Percentiles rank a stretch among this genome's conserved stretches.
Conservation (phyloP, 2,888 invertebrate genomes). For the Sphecodes monilicornis region DNA sequence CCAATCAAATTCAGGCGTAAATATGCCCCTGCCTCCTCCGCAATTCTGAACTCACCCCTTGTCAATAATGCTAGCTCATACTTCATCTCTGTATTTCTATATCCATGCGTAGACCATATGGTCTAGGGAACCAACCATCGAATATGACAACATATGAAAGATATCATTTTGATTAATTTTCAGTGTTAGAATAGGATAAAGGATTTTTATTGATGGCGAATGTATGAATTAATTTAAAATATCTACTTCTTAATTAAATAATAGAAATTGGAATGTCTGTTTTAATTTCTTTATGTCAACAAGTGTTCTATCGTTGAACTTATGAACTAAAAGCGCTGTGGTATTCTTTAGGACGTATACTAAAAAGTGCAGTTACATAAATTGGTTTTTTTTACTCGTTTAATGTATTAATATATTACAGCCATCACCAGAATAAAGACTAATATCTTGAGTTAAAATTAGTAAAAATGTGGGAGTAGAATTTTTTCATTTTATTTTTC, state of each 20-base stretch:
- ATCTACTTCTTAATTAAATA: background rate
- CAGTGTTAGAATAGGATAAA: background rate
- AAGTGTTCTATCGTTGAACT: background rate
- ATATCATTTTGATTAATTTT: background rate
- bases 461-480: background rate
- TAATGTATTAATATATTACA: background rate
- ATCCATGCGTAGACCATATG: too few relatives aligned
- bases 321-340: background rate
- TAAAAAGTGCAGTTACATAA: background rate
- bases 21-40: too few relatives aligned
- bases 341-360: background rate
- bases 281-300: background rate
- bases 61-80: too few relatives aligned
- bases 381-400: background rate
- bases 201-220: background rate
- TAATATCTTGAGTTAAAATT: background rate
- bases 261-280: background rate
- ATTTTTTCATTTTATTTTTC: conserved; percentile 10
- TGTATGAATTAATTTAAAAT: background rate
- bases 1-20: too few relatives aligned
- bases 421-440: background rate
- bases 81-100: too few relatives aligned
- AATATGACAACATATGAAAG: background rate
- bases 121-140: conserved; percentile 3
- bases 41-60: too few relatives aligned